phyloP scores from a whole-genome alignment of 2,797 vertebrate species.

The Characodon lateralis region DNA sequence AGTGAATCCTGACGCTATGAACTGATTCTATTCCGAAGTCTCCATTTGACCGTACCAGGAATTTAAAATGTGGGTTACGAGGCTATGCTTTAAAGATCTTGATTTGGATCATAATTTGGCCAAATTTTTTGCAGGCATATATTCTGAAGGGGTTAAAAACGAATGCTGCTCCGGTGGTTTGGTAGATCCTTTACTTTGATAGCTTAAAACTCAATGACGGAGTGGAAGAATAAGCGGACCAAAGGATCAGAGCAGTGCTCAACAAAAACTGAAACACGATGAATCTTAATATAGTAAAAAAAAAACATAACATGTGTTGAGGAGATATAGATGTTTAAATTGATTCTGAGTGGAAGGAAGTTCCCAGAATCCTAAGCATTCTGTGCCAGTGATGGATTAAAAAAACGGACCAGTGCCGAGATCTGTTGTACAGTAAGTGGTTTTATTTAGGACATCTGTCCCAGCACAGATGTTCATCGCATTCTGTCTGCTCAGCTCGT shows the following conservation, averaged over 20 bases:
- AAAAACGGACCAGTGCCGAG: background rate
- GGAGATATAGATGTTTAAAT: background rate
- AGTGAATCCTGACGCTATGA: background rate
- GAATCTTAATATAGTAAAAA: background rate
- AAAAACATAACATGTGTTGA: background rate
- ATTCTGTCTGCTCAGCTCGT: background rate
- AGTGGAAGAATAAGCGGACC: too few relatives aligned
- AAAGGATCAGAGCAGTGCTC: background rate
- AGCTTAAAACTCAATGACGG: background rate
- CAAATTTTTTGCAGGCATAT: background rate
- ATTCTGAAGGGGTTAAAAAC: background rate
- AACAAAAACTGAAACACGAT: background rate
- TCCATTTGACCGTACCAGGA: background rate
- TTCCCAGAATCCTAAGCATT: background rate
- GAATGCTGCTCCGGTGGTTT: background rate
- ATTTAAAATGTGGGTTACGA: slow-evolving; percentile 4
- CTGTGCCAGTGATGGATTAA: background rate
- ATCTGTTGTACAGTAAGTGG: background rate
- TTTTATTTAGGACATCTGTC: slow-evolving; percentile 1
- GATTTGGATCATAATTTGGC: background rate
- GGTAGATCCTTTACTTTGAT: background rate
- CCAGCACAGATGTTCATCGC: background rate
- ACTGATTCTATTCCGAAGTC: background rate
- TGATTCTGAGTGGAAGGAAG: background rate
- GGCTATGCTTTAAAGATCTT: slow-evolving; percentile 1